Base-by-base conservation (phyloP, 1,140 invertebrate species). In the Drosophila dunni region DNA sequence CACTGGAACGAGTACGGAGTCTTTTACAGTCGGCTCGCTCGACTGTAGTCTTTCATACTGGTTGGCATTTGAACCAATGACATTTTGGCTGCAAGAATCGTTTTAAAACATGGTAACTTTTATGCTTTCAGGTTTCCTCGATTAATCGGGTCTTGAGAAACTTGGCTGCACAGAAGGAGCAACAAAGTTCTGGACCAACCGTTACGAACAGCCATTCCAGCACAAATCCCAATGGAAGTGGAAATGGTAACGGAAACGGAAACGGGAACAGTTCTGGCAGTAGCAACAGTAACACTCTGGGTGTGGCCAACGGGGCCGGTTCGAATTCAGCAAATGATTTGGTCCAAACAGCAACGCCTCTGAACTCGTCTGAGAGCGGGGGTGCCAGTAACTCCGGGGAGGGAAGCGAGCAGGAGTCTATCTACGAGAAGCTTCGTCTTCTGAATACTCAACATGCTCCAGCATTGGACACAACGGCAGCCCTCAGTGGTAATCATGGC, bases 131-230 rank as follows among this genome's bases (percentile, higher is more conserved):
- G 98, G 98, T 99, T 44, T 99, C 98, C 7, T 99, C 98, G n/a
- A 99, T 99, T 82, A 99, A 99, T 93, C 96, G 98, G 75, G 98
- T 99, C n/a, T 94, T 99, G 71, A 94, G 98, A 45, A 99, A 99
- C 93, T 94, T 99, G 61, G 97, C 97, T 0, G 96, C 97, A 6
- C 97, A 98, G 92, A 98, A 98, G 81, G 97, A 98, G 86, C 95
- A 96, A 79, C 94, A 94, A 64, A 78, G 50, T 33, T 7, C 54
- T 10, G 83, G 60, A 60, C 7, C 63, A 7, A 77, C 53, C 13
- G 53, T 11, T 45, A 40, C 57, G 20, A 57, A 29, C 6, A 38
- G 53, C 0, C 51, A 56, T 34, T 34, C 57, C 7, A 42, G 38
- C 20, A 24, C 62, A 3, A 61, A 17, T 29, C 8, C 44, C 46